Conservation (phyloP, 2,888 invertebrate species). For the Agrotis clavis region DNA sequence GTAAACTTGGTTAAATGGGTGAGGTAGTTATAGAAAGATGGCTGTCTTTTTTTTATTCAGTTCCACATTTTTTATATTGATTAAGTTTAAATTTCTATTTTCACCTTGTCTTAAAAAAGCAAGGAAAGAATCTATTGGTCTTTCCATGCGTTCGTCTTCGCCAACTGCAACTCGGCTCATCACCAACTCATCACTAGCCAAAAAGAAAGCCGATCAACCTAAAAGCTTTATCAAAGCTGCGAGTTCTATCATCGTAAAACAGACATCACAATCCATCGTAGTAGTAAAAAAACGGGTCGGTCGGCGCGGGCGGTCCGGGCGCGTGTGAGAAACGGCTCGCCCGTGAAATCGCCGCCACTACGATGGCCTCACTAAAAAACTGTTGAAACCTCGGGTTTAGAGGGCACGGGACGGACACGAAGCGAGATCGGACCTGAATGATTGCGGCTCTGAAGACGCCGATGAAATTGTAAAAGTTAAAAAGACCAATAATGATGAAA, state of each 20-base stretch:
- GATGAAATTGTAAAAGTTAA: not conserved
- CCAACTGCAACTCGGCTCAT: not conserved
- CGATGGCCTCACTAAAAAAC: slow-evolving; percentile 58
- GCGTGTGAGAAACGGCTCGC: slow-evolving; percentile 69
- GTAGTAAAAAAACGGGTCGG: slow-evolving; percentile 61
- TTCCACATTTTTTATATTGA: too few species aligned
- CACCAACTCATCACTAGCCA: not conserved
- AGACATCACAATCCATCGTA: slow-evolving; percentile 61
- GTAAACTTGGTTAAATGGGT: not conserved
- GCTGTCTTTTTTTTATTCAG: not conserved
- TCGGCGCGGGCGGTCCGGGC: slow-evolving; percentile 67
- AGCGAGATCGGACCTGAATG: slow-evolving; percentile 9
- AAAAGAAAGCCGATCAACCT: slow-evolving; percentile 19
- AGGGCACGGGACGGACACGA: slow-evolving; percentile 53
- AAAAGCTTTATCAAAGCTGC: slow-evolving; percentile 57
- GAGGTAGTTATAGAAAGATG: too few species aligned
- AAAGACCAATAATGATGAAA: slow-evolving; percentile 10
- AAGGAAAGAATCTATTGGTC: not conserved
- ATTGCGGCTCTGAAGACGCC: not conserved
- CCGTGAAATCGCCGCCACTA: slow-evolving; percentile 70
- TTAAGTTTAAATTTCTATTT: too few species aligned
- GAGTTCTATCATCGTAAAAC: slow-evolving; percentile 66
- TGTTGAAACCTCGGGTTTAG: slow-evolving; percentile 42
- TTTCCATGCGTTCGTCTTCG: too few species aligned
- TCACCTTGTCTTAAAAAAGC: not conserved